Conservation (phyloP, 2,113 vertebrate species). For the Xenopus tropicalis region DNA sequence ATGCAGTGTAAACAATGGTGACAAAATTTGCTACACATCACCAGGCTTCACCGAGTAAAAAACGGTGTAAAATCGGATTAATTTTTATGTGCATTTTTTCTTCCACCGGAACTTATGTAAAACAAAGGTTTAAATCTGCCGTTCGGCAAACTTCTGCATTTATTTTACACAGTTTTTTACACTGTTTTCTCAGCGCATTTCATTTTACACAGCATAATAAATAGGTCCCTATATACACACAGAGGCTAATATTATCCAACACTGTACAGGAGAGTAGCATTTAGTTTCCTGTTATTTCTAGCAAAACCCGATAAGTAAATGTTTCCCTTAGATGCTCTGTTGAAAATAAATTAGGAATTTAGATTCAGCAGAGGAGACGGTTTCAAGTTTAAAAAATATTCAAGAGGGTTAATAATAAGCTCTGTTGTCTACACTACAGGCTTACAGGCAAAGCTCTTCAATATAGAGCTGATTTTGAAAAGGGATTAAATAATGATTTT, state of each 20-base stretch:
- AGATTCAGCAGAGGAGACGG: slow-evolving; percentile 51
- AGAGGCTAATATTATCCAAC: slow-evolving; percentile 3
- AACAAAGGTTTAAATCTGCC: no score
- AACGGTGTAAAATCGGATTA: no score
- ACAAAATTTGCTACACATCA: no score
- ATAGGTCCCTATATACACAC: no score
- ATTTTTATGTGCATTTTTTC: no score
- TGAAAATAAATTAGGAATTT: slow-evolving; percentile 53
- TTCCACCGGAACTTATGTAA: no score
- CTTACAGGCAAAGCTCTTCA: slow-evolving; percentile 54
- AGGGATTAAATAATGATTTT: slow-evolving; percentile 53
- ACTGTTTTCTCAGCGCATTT: no score
- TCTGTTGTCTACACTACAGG: slow-evolving; percentile 52
- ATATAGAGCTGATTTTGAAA: slow-evolving; percentile 60
- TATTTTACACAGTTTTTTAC: no score
- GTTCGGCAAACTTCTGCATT: no score
- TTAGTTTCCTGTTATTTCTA: slow-evolving; percentile 19
- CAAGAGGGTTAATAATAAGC: slow-evolving; percentile 47
- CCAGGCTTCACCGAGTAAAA: no score
- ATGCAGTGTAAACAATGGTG: no score
- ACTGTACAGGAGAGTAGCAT: background rate
- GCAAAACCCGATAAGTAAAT: background rate
- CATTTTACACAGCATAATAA: no score
- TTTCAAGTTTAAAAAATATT: slow-evolving; percentile 40
- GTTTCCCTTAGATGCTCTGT: slow-evolving; percentile 39